Conservation (phyloP, 1,140 invertebrate genomes). For the Argopecten irradians region DNA sequence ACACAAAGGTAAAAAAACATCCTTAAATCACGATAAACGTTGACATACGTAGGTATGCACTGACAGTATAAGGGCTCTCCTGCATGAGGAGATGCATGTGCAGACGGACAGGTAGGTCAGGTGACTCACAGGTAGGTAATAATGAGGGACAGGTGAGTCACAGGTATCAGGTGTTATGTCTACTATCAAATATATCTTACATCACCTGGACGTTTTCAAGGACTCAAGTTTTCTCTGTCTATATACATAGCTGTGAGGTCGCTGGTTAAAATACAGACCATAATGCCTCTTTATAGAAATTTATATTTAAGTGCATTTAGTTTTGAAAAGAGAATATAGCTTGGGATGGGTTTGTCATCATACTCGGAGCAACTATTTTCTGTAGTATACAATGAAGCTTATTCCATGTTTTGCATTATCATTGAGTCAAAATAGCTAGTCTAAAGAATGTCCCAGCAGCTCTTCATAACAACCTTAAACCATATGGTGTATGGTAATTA, state of each 20-base stretch:
- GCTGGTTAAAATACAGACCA: not conserved
- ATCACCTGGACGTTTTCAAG: not conserved
- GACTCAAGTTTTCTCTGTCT: not conserved
- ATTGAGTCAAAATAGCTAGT: too few species aligned
- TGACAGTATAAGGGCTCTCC: not conserved
- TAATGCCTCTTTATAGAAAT: not conserved
- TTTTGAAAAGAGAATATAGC: too few species aligned
- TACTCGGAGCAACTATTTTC: too few species aligned
- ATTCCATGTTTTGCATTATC: too few species aligned
- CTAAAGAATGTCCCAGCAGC: too few species aligned
- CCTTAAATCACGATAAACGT: not conserved
- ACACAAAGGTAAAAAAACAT: too few species aligned
- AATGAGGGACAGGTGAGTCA: conserved; percentile 15
- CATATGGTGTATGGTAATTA: too few species aligned
- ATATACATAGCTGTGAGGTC: not conserved
- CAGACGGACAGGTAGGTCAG: not conserved
- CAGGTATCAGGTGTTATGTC: not conserved
- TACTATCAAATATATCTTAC: not conserved
- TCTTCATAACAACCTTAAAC: too few species aligned
- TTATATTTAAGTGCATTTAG: not conserved
- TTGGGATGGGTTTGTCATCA: too few species aligned
- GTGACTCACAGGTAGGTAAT: conserved; percentile 16
- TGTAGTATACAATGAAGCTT: too few species aligned
- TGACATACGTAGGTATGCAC: not conserved
- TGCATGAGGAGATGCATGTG: not conserved